Evolutionary conservation across 2,797 vertebrate species (phyloP).

Genomic region (Fratercula arctica): DNA sequence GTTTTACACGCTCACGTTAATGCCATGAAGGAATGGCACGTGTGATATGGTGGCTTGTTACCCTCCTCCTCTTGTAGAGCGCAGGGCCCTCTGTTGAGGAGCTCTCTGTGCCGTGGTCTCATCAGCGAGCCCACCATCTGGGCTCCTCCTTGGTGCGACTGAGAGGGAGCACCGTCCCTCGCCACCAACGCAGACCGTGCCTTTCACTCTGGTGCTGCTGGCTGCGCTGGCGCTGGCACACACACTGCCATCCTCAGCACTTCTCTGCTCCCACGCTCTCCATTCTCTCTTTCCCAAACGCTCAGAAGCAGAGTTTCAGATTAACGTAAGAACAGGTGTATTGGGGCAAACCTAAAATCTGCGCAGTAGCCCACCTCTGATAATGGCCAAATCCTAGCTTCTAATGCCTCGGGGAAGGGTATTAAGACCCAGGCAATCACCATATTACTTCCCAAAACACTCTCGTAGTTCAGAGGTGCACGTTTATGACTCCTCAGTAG

Average conservation of each 20-base stretch:
- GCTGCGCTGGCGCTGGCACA: neutral
- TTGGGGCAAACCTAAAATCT: neutral
- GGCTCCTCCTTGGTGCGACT: neutral
- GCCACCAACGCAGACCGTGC: rapidly evolving
- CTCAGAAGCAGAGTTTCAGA: neutral
- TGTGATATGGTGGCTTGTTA: neutral
- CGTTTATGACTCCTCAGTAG: neutral
- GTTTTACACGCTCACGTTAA: neutral
- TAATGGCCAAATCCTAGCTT: neutral
- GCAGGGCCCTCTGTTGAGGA: neutral
- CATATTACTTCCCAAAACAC: neutral
- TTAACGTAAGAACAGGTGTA: neutral
- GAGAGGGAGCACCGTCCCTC: neutral
- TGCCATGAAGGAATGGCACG: neutral
- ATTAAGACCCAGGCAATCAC: neutral
- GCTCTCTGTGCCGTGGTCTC: neutral
- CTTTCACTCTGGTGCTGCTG: neutral
- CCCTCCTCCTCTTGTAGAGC: too few species aligned
- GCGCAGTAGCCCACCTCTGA: neutral
- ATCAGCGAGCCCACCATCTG: too few species aligned
- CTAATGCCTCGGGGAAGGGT: neutral
- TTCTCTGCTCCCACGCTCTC: neutral
- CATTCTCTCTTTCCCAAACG: neutral
- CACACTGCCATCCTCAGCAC: neutral
- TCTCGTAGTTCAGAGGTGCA: neutral